A percentile compares a stretch with the other conserved stretches of the same genome.
These are phyloP conservation scores for Myzus persicae DNA, from an alignment of 1,140 invertebrate species.

Conservation along the genomic window DNA sequence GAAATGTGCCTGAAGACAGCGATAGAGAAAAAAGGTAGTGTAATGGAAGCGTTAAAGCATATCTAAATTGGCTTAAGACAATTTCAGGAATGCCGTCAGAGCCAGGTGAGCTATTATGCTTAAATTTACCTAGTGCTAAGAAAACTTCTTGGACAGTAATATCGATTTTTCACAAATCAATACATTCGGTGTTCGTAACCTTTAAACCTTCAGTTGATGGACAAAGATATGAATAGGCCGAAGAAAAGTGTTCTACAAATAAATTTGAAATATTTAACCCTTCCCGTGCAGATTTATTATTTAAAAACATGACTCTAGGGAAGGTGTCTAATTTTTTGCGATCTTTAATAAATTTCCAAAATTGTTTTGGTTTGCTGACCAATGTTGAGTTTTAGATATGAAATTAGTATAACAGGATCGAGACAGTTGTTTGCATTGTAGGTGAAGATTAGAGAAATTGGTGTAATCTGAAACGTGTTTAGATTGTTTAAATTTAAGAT, in stretches of 20 bases:
- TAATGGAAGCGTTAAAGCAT: background rate
- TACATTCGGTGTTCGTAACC: background rate
- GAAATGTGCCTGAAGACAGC: background rate
- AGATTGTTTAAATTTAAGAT: constrained; percentile 7
- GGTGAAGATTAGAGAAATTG: background rate
- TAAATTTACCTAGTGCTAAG: too few species aligned
- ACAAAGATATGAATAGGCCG: background rate
- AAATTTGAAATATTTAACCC: background rate
- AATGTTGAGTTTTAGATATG: background rate
- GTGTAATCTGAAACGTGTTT: background rate
- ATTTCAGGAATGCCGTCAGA: background rate
- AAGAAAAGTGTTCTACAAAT: constrained; percentile 16
- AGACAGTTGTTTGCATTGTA: background rate
- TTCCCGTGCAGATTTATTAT: background rate
- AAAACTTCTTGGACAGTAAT: background rate
- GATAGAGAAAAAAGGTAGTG: background rate
- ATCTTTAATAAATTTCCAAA: background rate
- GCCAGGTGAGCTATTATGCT: background rate
- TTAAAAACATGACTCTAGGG: background rate
- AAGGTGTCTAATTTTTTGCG: background rate
- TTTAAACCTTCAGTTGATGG: background rate
- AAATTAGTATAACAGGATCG: background rate
- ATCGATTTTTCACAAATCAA: background rate
- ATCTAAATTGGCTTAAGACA: background rate
- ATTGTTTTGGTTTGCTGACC: background rate